Conservation (phyloP, 2,113 vertebrate species). For the Beaufortia kweichowensis region DNA sequence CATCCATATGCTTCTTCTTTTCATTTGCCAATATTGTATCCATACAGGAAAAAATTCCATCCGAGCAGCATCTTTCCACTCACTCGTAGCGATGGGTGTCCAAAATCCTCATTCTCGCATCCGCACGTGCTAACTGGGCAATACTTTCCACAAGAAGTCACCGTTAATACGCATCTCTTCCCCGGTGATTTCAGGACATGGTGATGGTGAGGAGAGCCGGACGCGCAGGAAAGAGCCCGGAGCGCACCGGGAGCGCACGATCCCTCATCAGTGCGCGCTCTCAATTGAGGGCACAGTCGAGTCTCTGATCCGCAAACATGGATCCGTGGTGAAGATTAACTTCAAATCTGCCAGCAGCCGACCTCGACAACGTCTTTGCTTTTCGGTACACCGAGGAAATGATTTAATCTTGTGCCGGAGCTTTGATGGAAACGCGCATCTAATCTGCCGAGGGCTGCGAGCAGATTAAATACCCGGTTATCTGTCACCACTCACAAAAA, state of each 20-base stretch:
- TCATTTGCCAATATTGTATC: slow-evolving; percentile 15
- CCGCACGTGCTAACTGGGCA: slow-evolving; percentile 41
- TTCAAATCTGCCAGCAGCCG: slow-evolving; percentile 75
- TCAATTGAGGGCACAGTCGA: slow-evolving; percentile 70
- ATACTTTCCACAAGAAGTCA: slow-evolving; percentile 27
- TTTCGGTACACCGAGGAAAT: slow-evolving; percentile 69
- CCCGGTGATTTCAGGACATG: slow-evolving; percentile 20
- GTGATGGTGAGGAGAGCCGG: not conserved
- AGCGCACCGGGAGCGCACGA: not conserved
- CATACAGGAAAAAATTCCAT: slow-evolving; percentile 26
- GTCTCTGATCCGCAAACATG: slow-evolving; percentile 72
- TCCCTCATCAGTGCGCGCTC: slow-evolving; percentile 60
- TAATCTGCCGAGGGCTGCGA: slow-evolving; percentile 64
- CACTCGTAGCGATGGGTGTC: slow-evolving; percentile 56
- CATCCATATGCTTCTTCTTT: slow-evolving; percentile 65
- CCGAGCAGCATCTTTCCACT: slow-evolving; percentile 53
- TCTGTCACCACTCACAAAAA: slow-evolving; percentile 65
- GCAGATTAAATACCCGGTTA: slow-evolving; percentile 70
- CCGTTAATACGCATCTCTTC: slow-evolving; percentile 8
- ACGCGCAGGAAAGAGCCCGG: slow-evolving; percentile 4
- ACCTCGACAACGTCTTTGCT: slow-evolving; percentile 78
- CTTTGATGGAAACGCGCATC: slow-evolving; percentile 66
- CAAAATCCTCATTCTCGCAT: slow-evolving; percentile 56
- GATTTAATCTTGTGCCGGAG: slow-evolving; percentile 69
- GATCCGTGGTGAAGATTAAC: slow-evolving; percentile 77